Conservation (phyloP, 2,113 vertebrate genomes). For the Casuarius casuarius region DNA sequence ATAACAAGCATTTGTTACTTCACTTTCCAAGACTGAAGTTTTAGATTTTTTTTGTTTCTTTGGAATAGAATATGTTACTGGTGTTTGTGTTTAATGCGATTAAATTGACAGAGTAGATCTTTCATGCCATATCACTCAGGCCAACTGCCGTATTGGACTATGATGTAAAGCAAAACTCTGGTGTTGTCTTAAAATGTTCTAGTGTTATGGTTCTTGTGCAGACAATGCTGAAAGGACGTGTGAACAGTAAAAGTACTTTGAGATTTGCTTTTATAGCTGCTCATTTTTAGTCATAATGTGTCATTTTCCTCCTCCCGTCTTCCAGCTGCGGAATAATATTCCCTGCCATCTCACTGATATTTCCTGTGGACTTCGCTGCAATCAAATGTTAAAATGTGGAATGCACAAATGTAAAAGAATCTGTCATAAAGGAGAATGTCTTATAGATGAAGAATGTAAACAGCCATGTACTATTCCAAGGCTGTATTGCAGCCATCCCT, state of each 20-base stretch:
- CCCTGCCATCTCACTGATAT: constrained; percentile 96
- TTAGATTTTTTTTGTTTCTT: neutral
- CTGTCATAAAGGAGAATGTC: constrained; percentile 93
- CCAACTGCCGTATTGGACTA: neutral
- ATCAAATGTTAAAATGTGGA: constrained; percentile 86
- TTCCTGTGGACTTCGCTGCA: constrained; percentile 93
- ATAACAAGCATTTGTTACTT: neutral
- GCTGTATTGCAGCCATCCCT: constrained; percentile 91
- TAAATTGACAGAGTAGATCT: neutral
- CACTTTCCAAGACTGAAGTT: neutral
- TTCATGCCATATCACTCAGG: neutral
- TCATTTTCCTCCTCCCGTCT: neutral
- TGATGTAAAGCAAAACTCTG: neutral
- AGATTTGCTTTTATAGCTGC: neutral
- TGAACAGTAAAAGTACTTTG: neutral
- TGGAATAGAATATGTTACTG: neutral
- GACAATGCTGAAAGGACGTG: neutral
- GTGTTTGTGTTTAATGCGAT: neutral
- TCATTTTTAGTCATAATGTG: neutral
- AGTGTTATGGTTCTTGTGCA: neutral
- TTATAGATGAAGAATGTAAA: constrained; percentile 86
- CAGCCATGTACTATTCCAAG: constrained; percentile 87
- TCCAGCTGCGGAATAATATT: constrained; percentile 95
- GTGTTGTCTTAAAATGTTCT: neutral
- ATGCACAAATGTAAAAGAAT: constrained; percentile 93